Conservation (phyloP, 2,888 invertebrate species). For the Venusia cambrica region DNA sequence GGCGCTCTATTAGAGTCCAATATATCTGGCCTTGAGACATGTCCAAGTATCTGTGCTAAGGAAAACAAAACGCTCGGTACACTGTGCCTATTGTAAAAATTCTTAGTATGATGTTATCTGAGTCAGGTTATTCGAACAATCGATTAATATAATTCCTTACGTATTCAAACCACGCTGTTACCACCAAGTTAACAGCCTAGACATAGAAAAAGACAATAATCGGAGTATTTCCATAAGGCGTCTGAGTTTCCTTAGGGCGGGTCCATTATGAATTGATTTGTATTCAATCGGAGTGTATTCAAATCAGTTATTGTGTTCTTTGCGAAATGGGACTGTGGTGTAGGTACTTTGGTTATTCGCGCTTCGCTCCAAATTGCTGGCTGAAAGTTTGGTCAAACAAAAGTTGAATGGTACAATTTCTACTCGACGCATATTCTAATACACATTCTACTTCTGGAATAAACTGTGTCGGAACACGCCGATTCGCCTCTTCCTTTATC, state of each 20-base stretch:
- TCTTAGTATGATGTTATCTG: not conserved
- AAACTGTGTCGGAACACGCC: too few species aligned
- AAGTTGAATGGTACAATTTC: constrained; percentile 6
- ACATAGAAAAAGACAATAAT: constrained; percentile 36
- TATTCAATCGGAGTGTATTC: constrained; percentile 62
- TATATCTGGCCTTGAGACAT: too few species aligned
- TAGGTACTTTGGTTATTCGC: constrained; percentile 31
- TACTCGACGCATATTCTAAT: too few species aligned
- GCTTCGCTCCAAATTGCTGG: constrained; percentile 15
- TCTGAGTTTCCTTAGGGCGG: constrained; percentile 40
- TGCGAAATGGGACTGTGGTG: constrained; percentile 43
- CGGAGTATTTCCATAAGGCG: constrained; percentile 46
- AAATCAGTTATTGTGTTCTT: constrained; percentile 68
- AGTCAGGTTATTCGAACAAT: not conserved
- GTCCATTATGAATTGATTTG: constrained; percentile 59
- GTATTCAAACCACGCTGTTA: constrained; percentile 25
- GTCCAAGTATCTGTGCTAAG: too few species aligned
- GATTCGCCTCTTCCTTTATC: too few species aligned
- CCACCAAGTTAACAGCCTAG: constrained; percentile 29
- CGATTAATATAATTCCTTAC: not conserved
- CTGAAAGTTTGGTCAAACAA: constrained; percentile 13
- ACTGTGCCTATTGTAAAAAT: not conserved
- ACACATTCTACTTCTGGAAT: too few species aligned
- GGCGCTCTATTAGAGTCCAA: too few species aligned
- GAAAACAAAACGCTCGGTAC: too few species aligned